Evolutionary conservation across 2,888 invertebrate species (phyloP), one percentile per base, ranked within the genome.

Genomic region (Ormyrus pomaceus): DNA sequence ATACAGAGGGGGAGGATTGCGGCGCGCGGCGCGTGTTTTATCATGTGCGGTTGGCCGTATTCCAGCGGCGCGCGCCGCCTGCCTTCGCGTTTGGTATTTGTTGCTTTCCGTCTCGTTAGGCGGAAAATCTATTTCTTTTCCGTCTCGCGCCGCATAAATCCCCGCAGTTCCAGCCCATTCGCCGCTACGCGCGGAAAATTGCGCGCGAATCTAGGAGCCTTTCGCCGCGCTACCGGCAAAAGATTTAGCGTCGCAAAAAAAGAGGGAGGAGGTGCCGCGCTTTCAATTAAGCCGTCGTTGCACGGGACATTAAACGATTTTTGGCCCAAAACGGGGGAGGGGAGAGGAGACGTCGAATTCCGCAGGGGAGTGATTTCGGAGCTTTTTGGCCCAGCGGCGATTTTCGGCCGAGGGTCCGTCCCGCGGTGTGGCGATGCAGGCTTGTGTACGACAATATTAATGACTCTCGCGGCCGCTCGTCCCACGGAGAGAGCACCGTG

Each of bases 81-180:
- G 10, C 59, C 5, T 48, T 51, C 61, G 9, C 68, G 79, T 70
- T 83, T 70, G 85, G 85, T 86, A 86, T 88, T 87, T 86, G 87
- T 87, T 87, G 85, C 84, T 87, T 88, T 88, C 86, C 87, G 86
- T 87, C 86, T 88, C 88, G 87, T 88, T 87, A 87, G 87, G 84
- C 83, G 86, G 87, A 87, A 89, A 89, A 89, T 88, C 87, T 87
- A 88, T 88, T 88, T 88, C 87, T 87, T 87, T 86, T 84, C 56
- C 69, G 72, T 72, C 65, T 68, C 71, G 7, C 59, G 61, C 51
- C 19, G 69, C 13, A 81, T 78, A 75, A 78, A 78, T 81, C 71
- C 19, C 19, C 1, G 48, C 19, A 19, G 61, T 66, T 71, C 45
- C 19, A 62, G 65, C 19, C 59, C 62, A 79, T 61, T 74, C 62